These are phyloP conservation scores for Zoanthus gigantus DNA, from an alignment of 92 coral and sea anemone genomes.

Conservation along the genomic window DNA sequence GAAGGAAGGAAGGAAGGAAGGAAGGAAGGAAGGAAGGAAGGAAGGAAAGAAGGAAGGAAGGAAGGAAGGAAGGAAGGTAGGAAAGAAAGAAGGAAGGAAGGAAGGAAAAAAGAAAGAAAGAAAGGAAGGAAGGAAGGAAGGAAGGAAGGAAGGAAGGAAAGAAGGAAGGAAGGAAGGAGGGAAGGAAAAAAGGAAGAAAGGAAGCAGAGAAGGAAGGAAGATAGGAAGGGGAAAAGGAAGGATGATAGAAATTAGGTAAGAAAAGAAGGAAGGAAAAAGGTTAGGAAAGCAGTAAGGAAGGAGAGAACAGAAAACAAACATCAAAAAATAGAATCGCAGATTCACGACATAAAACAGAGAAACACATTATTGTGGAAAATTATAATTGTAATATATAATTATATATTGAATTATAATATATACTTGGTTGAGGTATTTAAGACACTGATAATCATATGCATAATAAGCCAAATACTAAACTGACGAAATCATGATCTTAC, in stretches of 20 bases:
- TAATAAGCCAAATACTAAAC: neutral
- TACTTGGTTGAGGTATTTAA: neutral
- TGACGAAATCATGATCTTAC: slow-evolving; percentile 12
- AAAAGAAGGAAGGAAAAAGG: neutral
- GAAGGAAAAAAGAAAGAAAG: neutral
- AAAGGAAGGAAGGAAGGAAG: neutral
- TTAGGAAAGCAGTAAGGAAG: neutral
- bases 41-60: neutral
- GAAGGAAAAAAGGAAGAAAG: neutral
- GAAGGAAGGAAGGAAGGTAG: neutral
- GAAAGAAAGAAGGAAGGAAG: neutral
- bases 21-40: neutral
- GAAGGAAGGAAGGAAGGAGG: neutral
- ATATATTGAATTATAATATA: too few relatives aligned
- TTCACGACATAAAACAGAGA: too few relatives aligned
- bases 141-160: neutral
- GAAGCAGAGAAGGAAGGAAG: too few relatives aligned
- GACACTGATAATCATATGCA: too few relatives aligned
- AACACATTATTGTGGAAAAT: too few relatives aligned
- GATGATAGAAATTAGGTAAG: neutral
- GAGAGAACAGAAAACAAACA: neutral
- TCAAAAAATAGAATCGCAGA: neutral
- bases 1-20: too few relatives aligned
- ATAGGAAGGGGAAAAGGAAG: too few relatives aligned
- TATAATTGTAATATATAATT: too few relatives aligned